These are phyloP conservation scores for Paracanthobrama guichenoti DNA, from an alignment of 2,113 vertebrate genomes.

Conservation along the genomic window DNA sequence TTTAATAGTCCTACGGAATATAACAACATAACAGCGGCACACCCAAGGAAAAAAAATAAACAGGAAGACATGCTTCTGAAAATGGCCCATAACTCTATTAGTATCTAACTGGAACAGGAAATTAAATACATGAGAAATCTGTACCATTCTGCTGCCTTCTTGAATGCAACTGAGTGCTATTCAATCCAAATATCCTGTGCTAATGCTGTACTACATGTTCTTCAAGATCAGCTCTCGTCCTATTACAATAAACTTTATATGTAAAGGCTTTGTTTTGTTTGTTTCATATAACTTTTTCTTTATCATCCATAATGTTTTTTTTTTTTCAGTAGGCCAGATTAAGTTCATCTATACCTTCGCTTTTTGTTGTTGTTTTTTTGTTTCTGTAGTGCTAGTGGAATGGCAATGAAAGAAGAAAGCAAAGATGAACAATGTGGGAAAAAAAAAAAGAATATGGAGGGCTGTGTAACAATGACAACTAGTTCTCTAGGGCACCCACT, in stretches of 20 bases:
- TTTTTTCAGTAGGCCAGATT: background rate
- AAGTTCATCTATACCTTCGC: background rate
- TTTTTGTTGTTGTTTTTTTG: no score
- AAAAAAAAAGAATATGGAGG: constrained; percentile 17
- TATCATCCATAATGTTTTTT: background rate
- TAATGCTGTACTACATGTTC: constrained; percentile 37
- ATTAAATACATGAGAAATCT: constrained; percentile 49
- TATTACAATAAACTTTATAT: constrained; percentile 29
- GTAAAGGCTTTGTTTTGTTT: background rate
- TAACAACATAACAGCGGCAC: constrained; percentile 27
- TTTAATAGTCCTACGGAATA: background rate
- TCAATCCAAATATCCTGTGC: constrained; percentile 41
- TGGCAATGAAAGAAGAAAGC: background rate
- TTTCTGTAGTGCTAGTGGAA: constrained; percentile 8
- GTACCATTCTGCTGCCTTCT: constrained; percentile 40
- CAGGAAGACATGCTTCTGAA: constrained; percentile 44
- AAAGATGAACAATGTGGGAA: constrained; percentile 14
- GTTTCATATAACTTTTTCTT: background rate
- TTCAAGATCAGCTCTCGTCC: constrained; percentile 40
- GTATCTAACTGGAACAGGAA: constrained; percentile 53
- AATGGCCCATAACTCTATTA: constrained; percentile 53
- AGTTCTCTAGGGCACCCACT: constrained; percentile 55
- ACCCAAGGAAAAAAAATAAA: constrained; percentile 41
- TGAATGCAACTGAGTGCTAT: constrained; percentile 51
- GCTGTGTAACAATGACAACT: constrained; percentile 38